Conservation (phyloP, 2,113 vertebrate species). For the Athene noctua region DNA sequence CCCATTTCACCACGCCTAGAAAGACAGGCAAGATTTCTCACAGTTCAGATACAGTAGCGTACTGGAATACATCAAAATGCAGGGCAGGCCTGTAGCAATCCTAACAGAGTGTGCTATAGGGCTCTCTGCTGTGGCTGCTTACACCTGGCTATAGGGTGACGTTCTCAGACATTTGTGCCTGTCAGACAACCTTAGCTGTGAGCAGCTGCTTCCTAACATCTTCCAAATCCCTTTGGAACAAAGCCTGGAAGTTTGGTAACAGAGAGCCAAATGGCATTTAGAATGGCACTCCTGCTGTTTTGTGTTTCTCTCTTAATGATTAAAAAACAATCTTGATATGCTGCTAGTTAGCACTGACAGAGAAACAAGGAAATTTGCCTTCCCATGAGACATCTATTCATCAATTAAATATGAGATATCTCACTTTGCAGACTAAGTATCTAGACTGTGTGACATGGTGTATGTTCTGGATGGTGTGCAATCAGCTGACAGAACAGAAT, state of each 20-base stretch:
- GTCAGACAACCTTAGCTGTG: not conserved
- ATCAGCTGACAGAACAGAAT: not conserved
- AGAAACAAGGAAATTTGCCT: not conserved
- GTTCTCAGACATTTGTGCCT: not conserved
- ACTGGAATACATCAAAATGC: not conserved
- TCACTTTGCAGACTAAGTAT: not conserved
- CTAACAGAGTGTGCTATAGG: fast-evolving
- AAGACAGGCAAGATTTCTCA: not conserved
- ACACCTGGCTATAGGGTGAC: not conserved
- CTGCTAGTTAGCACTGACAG: not conserved
- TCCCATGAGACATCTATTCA: fast-evolving
- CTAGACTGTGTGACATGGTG: not conserved
- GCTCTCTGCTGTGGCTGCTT: not conserved
- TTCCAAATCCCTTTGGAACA: not conserved
- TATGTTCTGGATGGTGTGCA: not conserved
- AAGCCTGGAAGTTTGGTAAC: not conserved
- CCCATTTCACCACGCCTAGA: not conserved
- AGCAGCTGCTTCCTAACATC: not conserved
- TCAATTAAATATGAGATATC: not conserved
- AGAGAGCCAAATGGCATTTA: not conserved
- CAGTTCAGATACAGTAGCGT: not conserved
- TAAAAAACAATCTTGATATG: not conserved
- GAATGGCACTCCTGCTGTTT: not conserved
- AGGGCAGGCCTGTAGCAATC: not conserved
- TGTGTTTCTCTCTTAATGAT: not conserved